These are phyloP conservation scores for Drosophila neotestacea DNA, from an alignment of 2,888 invertebrate species.

Conservation along the genomic window DNA sequence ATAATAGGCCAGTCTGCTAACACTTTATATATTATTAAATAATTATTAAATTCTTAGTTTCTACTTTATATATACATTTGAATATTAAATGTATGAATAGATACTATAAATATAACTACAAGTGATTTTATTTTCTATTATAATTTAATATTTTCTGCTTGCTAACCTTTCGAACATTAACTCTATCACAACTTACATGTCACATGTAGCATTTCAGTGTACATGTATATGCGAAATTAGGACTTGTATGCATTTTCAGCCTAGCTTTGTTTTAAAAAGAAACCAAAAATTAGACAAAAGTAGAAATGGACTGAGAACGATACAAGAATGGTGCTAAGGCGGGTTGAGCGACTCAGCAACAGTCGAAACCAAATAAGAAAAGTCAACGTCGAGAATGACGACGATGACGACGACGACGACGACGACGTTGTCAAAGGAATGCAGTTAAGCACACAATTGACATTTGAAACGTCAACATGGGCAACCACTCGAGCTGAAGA, in stretches of 20 bases:
- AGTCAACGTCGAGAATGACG: slow-evolving; percentile 37
- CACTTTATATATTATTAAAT: too few relatives aligned
- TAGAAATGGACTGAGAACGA: slow-evolving; percentile 15
- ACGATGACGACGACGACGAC: slow-evolving; percentile 32
- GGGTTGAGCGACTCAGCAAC: slow-evolving; percentile 40
- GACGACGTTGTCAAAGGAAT: slow-evolving; percentile 71
- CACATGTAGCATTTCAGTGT: not conserved
- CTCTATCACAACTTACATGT: too few relatives aligned
- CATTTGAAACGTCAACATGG: slow-evolving; percentile 82
- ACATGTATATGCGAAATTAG: slow-evolving; percentile 16
- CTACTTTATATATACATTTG: too few relatives aligned
- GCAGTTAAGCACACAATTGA: slow-evolving; percentile 84
- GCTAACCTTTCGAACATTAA: too few relatives aligned
- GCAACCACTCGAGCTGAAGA: slow-evolving; percentile 79
- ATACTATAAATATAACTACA: too few relatives aligned
- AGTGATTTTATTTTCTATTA: too few relatives aligned
- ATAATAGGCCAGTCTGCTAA: not conserved
- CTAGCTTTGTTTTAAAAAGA: slow-evolving; percentile 56
- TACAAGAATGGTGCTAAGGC: slow-evolving; percentile 42
- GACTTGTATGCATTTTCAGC: slow-evolving; percentile 24
- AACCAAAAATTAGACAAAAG: slow-evolving; percentile 65
- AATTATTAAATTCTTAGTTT: not conserved
- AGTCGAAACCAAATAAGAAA: slow-evolving; percentile 65
- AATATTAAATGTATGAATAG: too few relatives aligned
- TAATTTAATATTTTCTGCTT: too few relatives aligned